These are phyloP conservation scores for Lysiphlebus fabarum DNA, from an alignment of 1,140 invertebrate species.

Conservation along the genomic window DNA sequence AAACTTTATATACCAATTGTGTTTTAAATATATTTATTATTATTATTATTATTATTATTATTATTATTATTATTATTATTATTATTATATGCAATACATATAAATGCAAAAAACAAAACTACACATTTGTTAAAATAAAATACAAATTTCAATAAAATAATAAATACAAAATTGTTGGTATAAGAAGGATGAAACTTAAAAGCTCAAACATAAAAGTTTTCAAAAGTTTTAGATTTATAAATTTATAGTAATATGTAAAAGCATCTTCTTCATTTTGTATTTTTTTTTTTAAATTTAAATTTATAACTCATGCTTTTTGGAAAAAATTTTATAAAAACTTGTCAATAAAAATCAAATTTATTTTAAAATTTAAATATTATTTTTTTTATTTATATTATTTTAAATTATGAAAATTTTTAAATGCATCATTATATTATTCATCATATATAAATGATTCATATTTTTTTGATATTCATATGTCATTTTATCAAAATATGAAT, in stretches of 20 bases:
- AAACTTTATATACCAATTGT: slow-evolving; percentile 12
- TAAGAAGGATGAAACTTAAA: slow-evolving; percentile 15
- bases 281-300: neutral
- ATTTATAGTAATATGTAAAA: slow-evolving; percentile 52
- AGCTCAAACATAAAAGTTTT: slow-evolving; percentile 30
- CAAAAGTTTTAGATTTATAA: slow-evolving; percentile 52
- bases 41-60: too few species aligned
- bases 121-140: too few species aligned
- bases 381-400: too few species aligned
- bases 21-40: slow-evolving; percentile 6
- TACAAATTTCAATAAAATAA: too few species aligned
- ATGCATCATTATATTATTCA: too few species aligned
- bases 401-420: slow-evolving; percentile 10
- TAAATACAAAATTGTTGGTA: neutral
- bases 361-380: too few species aligned
- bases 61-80: too few species aligned
- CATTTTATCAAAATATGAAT: too few species aligned
- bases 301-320: too few species aligned
- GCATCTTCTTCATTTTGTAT: slow-evolving; percentile 22
- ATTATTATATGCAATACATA: neutral
- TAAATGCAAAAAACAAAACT: slow-evolving; percentile 1
- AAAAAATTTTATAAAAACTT: too few species aligned
- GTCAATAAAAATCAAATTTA: slow-evolving; percentile 40
- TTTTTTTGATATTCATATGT: too few species aligned
- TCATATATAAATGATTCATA: too few species aligned